Percentiles rank a stretch among this genome's conserved stretches.
phyloP scores from a whole-genome alignment of 1,140 invertebrate genomes.

The Drosophila bocqueti region DNA sequence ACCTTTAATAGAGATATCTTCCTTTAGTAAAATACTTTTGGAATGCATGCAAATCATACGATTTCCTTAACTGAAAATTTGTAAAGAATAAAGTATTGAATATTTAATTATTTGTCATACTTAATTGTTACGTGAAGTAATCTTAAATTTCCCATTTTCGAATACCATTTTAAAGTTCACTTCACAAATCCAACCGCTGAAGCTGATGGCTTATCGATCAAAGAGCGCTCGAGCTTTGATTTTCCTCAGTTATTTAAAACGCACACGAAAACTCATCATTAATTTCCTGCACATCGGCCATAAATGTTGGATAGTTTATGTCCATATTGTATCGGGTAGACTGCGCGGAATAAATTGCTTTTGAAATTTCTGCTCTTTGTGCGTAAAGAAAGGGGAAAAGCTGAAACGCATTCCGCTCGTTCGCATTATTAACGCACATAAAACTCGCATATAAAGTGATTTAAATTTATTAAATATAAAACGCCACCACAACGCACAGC shows the following conservation, averaged over 20 bases:
- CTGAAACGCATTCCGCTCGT: conserved; percentile 26
- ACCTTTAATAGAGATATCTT: neutral
- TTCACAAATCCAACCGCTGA: neutral
- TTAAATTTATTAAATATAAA: conserved; percentile 84
- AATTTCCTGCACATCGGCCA: conserved; percentile 23
- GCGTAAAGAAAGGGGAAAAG: conserved; percentile 32
- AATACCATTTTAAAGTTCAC: too few species aligned
- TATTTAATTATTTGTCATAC: too few species aligned
- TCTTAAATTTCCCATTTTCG: too few species aligned
- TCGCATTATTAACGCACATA: conserved; percentile 83
- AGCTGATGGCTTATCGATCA: conserved; percentile 4
- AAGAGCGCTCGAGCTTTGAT: conserved; percentile 2
- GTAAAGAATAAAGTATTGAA: too few species aligned
- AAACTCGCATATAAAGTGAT: conserved; percentile 83
- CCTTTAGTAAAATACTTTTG: too few species aligned
- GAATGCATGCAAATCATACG: too few species aligned
- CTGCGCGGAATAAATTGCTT: conserved; percentile 57
- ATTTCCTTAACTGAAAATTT: too few species aligned
- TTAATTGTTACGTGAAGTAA: too few species aligned
- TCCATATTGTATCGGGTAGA: conserved; percentile 48
- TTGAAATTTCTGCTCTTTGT: conserved; percentile 53
- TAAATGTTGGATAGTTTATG: conserved; percentile 52
- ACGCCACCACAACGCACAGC: conserved; percentile 37
- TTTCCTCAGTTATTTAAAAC: conserved; percentile 13
- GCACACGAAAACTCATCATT: conserved; percentile 28